A percentile compares a stretch with the other conserved stretches of the same genome.
Evolutionary conservation across 2,797 vertebrate genomes (phyloP).

Genomic region (Sebastes ruberrimus): DNA sequence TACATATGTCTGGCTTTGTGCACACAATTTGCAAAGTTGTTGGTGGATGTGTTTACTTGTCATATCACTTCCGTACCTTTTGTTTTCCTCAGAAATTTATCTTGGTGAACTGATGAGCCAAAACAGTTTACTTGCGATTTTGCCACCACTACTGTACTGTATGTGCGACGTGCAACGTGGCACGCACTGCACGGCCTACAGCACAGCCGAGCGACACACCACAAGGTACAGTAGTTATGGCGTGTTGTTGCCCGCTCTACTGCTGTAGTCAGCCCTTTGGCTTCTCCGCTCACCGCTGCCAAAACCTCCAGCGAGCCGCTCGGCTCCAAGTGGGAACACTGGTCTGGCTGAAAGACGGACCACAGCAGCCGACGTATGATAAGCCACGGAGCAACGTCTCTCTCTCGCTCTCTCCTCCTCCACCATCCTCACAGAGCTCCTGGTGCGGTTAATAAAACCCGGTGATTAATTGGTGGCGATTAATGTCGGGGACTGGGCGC

Average conservation of each 20-base stretch:
- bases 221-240: slow-evolving; percentile 50
- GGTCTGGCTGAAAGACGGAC: slow-evolving; percentile 47
- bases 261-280: slow-evolving; percentile 74
- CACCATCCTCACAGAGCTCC: not conserved
- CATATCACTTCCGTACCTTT: no score
- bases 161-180: slow-evolving; percentile 66
- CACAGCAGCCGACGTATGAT: slow-evolving; percentile 48
- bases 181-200: slow-evolving; percentile 16
- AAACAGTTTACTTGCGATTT: not conserved
- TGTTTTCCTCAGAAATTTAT: not conserved
- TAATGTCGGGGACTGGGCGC: not conserved
- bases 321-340: slow-evolving; percentile 47
- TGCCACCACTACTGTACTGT: not conserved
- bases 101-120: not conserved
- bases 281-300: slow-evolving; percentile 44
- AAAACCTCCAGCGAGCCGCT: slow-evolving; percentile 62
- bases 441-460: not conserved
- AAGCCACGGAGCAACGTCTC: slow-evolving; percentile 35
- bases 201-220: slow-evolving; percentile 27
- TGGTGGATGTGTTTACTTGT: no score
- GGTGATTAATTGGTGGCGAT: slow-evolving; percentile 23
- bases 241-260: slow-evolving; percentile 36
- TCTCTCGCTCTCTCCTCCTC: slow-evolving; percentile 1
- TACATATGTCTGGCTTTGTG: not conserved
- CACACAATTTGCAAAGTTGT: not conserved